Evolutionary conservation across 2,797 vertebrate species (phyloP), one percentile per base, ranked within the genome.

Genomic region (Phoebastria nigripes): DNA sequence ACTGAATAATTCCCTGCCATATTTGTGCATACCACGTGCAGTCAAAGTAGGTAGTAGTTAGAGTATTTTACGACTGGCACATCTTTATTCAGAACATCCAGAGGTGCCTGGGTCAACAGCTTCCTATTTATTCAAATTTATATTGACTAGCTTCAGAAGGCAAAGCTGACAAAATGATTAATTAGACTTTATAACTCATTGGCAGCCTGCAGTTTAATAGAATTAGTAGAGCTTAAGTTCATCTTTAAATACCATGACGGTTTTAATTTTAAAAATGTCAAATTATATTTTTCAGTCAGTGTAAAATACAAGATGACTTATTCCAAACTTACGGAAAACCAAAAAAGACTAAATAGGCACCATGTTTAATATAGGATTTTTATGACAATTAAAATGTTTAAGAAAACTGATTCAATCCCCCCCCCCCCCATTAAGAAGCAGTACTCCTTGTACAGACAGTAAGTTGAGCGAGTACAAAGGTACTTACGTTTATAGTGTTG

Each of bases 151-250:
- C 89, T 97, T 97, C 90, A 96, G 97, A 97, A 97, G 97, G 96
- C 95, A 96, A 96, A 97, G 86, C 96, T 98, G 98, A 98, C 97
- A 98, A 97, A 97, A 98, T 98, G 97, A 98, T 98, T 98, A 98
- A 98, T 98, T 98, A 97, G 96, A 85, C 83, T 96, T 96, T 97
- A 94, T 97, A 97, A 97, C 96, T 97, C 98, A 97, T 98, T 98
- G 97, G 93, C 96, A 98, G 87, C 87, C 92, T 97, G 61, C 78
- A 97, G 96, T 97, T 98, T 98, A 98, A 98, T 97, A 95, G 92
- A 98, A 98, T 98, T 98, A 98, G 94, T 90, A 92, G 97, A 97
- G 97, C 96, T 97, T 96, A 97, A 96, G 97, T 98, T 98, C 97
- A 97, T 97, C 97, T 96, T 98, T 98, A 98, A 98, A 98, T 96